Percentiles rank a stretch among this genome's conserved stretches.
Evolutionary conservation across 2,797 vertebrate genomes (phyloP).

Genomic region (Orientallactaga sibirica): DNA sequence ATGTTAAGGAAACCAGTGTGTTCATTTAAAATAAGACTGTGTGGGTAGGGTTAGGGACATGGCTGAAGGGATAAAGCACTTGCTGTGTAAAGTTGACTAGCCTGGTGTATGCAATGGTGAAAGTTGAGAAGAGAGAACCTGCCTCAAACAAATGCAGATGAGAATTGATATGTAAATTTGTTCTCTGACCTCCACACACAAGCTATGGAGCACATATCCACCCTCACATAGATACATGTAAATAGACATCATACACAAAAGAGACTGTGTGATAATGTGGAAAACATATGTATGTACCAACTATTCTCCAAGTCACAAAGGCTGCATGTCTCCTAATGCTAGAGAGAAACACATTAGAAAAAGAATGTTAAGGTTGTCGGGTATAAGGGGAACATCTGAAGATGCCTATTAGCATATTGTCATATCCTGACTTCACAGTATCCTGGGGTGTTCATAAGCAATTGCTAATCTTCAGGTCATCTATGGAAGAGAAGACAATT

Average conservation of each 20-base stretch:
- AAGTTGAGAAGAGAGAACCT: no score
- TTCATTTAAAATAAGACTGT: conserved; percentile 18
- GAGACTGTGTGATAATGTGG: neutral
- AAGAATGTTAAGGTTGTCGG: neutral
- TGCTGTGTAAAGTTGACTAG: no score
- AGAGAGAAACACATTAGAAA: neutral
- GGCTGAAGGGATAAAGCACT: no score
- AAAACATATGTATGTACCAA: neutral
- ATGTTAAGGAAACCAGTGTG: neutral
- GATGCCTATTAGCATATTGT: conserved; percentile 17
- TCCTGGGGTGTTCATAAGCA: neutral
- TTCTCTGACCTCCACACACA: no score
- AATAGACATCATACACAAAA: no score
- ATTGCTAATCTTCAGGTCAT: neutral
- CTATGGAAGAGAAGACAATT: conserved; percentile 25
- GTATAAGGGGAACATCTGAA: neutral
- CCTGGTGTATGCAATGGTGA: no score
- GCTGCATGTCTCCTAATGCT: neutral
- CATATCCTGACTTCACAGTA: neutral
- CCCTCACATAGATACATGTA: no score
- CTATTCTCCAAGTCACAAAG: neutral
- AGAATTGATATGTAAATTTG: no score
- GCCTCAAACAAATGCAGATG: no score
- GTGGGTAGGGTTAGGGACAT: neutral
- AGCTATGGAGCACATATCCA: no score